Base-by-base conservation (phyloP, 2,113 vertebrate genomes). In the Aplodontia rufa region DNA sequence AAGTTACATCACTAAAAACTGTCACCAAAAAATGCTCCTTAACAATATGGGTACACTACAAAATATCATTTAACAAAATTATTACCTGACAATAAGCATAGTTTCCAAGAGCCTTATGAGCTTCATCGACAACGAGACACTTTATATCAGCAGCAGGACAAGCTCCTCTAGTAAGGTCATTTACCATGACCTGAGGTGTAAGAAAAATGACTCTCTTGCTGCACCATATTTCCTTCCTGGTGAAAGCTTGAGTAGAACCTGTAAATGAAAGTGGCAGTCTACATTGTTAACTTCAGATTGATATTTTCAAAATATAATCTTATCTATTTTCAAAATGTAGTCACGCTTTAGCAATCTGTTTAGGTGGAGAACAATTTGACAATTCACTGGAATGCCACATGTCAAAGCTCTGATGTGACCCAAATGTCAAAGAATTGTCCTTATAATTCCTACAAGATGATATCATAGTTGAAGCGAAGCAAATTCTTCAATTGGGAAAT, bases 151-250 rank as follows among this genome's bases (percentile, higher is more conserved):
- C 64, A 24, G 99, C 99, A 0, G 99, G 99, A 66, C 99, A 99
- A 0, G 98, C 98, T 87, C 99, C 98, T 71, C 99, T 99, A 28
- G 98, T 99, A 74, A 99, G 98, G 91, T 99, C 99, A 6, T 99
- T 99, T 93, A 99, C 98, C 99, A 99, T 99, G 47, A 99, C 98
- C 96, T 99, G 99, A 37, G 99, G 99, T 0, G 99, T 99, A 79
- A 99, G 99, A 97, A 99, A 99, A 97, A 99, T 99, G 12, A 99
- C 98, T 0, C 99, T 99, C 96, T 97, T 99, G 66, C 97, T 88
- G 8, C 58, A 58, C 99, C 99, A 99, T 30, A 99, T 97, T 51
- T 99, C 99, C 96, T 97, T 98, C 58, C 99, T 98, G 93, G 97
- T 98, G 60, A 97, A 97, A 8, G 99, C 99, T n/a, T 98, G 99